Base-by-base conservation (phyloP, 2,888 invertebrate genomes). In the Platycnemis pennipes region DNA sequence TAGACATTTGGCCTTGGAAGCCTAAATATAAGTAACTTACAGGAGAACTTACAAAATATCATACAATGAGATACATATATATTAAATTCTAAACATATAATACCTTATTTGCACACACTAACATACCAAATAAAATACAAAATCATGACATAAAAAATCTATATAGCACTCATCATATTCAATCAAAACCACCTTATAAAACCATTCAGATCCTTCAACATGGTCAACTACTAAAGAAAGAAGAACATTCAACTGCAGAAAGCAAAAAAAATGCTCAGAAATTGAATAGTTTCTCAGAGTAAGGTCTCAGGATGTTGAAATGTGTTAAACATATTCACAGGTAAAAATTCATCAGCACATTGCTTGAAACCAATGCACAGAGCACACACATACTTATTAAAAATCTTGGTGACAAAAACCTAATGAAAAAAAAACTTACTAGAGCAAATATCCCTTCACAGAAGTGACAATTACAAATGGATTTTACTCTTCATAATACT, bases 381-480 rank as follows among this genome's bases (percentile, higher is more conserved):
- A 77, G 13, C 77, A 77, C 77, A 77, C 77, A 31, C 77, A 37
- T 77, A 37, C 77, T 11, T 11, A n/a, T 26, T 37, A 77, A 77
- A 77, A 77, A 77, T 26, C 77, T 77, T 37, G 31, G 16, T 77
- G 77, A 37, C 26, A 26, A 11, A 26, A 77, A 77, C 77, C 37
- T 37, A 5, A 11, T 16, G 37, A 77, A 77, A 37, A 77, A 77
- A 4, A 11, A 4, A 31, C 26, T 11, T 91, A n/a, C 91, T 26
- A 44, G 69, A 63, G 42, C 56, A 91, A 91, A 91, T 45, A 91
- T 91, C 91, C 91, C 91, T 91, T 91, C 91, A 91, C n/a, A 91
- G 91, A 91, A 91, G 91, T 91, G 91, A 91, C 44, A 91, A 63
- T 91, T 63, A 91, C 56, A 44, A 31, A 44, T 63, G 19, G 11